These are phyloP conservation scores for Euglossa dilemma DNA, from an alignment of 1,140 invertebrate genomes.

Conservation along the genomic window DNA sequence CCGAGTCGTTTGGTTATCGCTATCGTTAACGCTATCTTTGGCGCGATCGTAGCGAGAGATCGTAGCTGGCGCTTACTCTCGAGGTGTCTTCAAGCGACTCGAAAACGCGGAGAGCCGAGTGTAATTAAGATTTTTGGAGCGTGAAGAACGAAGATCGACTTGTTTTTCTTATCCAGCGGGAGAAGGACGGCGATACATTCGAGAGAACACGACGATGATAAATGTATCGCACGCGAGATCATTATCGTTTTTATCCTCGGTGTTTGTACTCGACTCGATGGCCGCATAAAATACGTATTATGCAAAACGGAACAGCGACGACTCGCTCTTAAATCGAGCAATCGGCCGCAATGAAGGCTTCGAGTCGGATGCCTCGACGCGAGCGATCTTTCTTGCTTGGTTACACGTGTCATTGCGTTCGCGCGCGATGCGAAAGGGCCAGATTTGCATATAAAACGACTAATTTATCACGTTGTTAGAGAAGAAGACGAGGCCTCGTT, in stretches of 20 bases:
- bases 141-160: not conserved
- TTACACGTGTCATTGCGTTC: slow-evolving; percentile 17
- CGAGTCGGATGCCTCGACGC: not conserved
- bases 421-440: not conserved
- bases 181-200: not conserved
- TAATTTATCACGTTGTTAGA: slow-evolving; percentile 29
- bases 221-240: not conserved
- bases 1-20: no score
- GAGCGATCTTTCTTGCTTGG: slow-evolving; percentile 10
- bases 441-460: slow-evolving; percentile 40
- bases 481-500: not conserved
- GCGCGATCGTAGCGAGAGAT: no score
- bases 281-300: slow-evolving; percentile 35
- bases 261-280: slow-evolving; percentile 1
- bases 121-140: not conserved
- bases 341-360: slow-evolving; percentile 5
- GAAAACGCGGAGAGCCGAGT: not conserved
- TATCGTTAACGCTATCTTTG: no score
- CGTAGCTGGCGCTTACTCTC: not conserved
- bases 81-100: not conserved
- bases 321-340: slow-evolving; percentile 19
- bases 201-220: not conserved
- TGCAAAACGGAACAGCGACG: slow-evolving; percentile 19
- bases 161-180: not conserved
- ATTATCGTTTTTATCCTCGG: slow-evolving; percentile 7